These are phyloP conservation scores for Polydrusus tereticollis DNA, from an alignment of 2,888 invertebrate species.

Conservation along the genomic window DNA sequence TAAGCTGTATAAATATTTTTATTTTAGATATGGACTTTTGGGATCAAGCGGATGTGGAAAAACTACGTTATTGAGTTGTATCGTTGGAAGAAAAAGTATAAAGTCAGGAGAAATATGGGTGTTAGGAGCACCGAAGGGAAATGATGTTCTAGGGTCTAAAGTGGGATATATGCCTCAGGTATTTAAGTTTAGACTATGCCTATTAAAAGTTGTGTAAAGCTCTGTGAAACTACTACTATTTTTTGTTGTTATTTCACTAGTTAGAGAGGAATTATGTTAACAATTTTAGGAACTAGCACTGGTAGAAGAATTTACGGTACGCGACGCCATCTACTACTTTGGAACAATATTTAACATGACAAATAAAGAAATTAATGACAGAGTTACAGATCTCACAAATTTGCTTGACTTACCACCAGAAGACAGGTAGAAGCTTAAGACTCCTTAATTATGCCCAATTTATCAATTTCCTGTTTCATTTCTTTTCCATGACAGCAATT, in stretches of 20 bases:
- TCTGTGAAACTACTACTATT: neutral
- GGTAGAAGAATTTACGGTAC: conserved; percentile 83
- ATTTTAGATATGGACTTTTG: conserved; percentile 84
- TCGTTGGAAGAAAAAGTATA: conserved; percentile 84
- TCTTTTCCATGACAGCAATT: too few species aligned
- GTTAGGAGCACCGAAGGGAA: conserved; percentile 84
- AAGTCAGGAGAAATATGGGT: conserved; percentile 89
- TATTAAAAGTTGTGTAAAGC: neutral
- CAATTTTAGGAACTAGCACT: conserved; percentile 81
- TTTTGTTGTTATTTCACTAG: neutral
- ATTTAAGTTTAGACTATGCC: neutral
- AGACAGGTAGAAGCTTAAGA: neutral
- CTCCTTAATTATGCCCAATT: too few species aligned
- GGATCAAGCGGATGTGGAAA: conserved; percentile 94
- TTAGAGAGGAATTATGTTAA: neutral
- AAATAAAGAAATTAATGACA: conserved; percentile 72
- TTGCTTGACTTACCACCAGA: conserved; percentile 81
- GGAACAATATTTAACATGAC: conserved; percentile 87
- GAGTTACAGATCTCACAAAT: conserved; percentile 77
- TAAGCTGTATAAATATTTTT: neutral
- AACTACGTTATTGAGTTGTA: conserved; percentile 87
- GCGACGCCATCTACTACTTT: conserved; percentile 88
- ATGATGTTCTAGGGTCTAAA: conserved; percentile 87
- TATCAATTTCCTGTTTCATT: too few species aligned
- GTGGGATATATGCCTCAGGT: conserved; percentile 75